Base-by-base conservation (phyloP, 2,113 vertebrate genomes). In the Pholis gunnellus region DNA sequence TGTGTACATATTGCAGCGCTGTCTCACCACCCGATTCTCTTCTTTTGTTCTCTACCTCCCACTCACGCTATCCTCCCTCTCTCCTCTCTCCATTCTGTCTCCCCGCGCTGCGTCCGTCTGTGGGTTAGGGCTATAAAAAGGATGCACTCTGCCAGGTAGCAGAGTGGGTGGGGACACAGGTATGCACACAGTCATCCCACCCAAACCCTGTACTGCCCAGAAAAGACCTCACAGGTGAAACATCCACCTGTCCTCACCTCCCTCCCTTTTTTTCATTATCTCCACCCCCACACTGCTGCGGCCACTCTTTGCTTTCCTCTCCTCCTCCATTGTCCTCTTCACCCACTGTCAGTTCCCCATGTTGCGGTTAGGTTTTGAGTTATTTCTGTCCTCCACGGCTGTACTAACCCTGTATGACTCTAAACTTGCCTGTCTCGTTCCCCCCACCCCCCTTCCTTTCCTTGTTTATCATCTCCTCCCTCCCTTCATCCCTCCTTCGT, bases 61-160 rank as follows among this genome's bases (percentile, higher is more conserved):
- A 81, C 79, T 31, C 73, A 34, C 46, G 20, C 69, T 59, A 42
- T 20, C 56, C 64, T 52, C 6, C 48, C 22, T 38, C 50, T 78
- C 64, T n/a, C n/a, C n/a, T n/a, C 52, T 46, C 68, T 61, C 52
- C 54, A 17, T 46, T 74, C 54, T 75, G 75, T 70, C 40, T 63
- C 50, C n/a, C 60, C 48, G 46, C 14, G 60, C 72, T 79, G 44
- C 52, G 8, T 67, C 73, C 20, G 36, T 81, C 76, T 72, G 70
- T 75, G 75, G 59, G 72, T 2, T 52, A 63, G 59, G 25, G 14
- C 83, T 82, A 78, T 84, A 75, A 84, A 87, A 82, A 88, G 84
- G 60, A 66, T 57, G 14, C 84, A n/a, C 66, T 75, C 46, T 65
- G 72, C 31, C 64, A 34, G 83, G 85, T 81, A 59, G 71, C 61